Evolutionary conservation across 2,113 vertebrate species (phyloP).

Genomic region (Suricata suricatta): DNA sequence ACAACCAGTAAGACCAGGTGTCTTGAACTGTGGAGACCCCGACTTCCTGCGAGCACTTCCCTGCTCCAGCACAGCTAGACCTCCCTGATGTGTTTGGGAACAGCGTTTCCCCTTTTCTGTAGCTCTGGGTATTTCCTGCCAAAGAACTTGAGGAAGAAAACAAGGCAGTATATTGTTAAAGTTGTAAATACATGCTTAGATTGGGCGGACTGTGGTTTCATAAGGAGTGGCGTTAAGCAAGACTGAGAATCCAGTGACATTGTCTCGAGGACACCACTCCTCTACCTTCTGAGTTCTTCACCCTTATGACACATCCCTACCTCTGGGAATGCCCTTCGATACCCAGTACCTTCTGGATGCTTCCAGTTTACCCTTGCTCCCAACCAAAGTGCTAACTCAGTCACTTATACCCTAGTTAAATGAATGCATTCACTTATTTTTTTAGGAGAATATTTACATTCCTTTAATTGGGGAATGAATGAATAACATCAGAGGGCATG

Average conservation of each 20-base stretch:
- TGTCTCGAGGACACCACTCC: neutral
- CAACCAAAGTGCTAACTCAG: neutral
- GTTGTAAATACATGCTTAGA: neutral
- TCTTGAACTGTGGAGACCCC: neutral
- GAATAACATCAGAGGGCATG: neutral
- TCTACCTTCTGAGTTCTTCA: neutral
- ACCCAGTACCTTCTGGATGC: neutral
- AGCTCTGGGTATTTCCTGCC: neutral
- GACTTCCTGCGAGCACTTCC: neutral
- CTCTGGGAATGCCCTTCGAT: neutral
- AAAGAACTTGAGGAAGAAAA: neutral
- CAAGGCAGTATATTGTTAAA: neutral
- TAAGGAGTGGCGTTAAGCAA: neutral
- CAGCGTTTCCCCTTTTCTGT: neutral
- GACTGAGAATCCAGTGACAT: neutral
- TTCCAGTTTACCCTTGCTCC: neutral
- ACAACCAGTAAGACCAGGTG: neutral
- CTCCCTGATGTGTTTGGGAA: neutral
- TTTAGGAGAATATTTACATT: neutral
- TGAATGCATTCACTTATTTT: neutral
- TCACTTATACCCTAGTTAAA: neutral
- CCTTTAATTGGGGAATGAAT: neutral
- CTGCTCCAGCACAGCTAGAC: neutral
- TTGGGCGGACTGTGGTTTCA: neutral
- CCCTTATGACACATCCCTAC: neutral